Conservation (phyloP, 1,140 invertebrate species). For the Oncopodura yosiiana region DNA sequence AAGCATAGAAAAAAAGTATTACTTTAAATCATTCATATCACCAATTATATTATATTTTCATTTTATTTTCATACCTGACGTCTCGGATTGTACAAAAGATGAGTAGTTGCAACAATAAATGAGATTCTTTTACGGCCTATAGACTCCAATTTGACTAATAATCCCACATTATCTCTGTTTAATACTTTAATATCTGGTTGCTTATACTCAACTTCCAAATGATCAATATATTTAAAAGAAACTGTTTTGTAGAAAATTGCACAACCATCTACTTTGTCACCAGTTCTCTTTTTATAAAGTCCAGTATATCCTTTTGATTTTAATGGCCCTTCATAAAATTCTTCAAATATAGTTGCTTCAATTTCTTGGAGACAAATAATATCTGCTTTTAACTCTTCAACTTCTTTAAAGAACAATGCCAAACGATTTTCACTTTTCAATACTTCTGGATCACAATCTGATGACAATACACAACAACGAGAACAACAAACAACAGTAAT, state of each 20-base stretch:
- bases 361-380: constrained; percentile 80
- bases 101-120: constrained; percentile 78
- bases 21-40: neutral
- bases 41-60: neutral
- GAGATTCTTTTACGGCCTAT: constrained; percentile 40
- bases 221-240: constrained; percentile 53
- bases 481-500: neutral
- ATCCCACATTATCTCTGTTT: constrained; percentile 75
- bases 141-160: constrained; percentile 62
- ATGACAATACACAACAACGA: neutral
- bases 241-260: constrained; percentile 64
- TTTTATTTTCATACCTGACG: constrained; percentile 41
- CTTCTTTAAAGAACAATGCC: constrained; percentile 57
- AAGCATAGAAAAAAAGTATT: neutral
- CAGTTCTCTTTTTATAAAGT: constrained; percentile 64
- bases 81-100: constrained; percentile 84
- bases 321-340: constrained; percentile 48
- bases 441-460: constrained; percentile 37
- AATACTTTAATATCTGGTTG: constrained; percentile 48
- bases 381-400: constrained; percentile 58
- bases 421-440: constrained; percentile 63
- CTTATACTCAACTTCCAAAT: constrained; percentile 52
- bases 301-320: constrained; percentile 47
- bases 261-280: constrained; percentile 63
- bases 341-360: constrained; percentile 59